Base-by-base conservation (phyloP, 2,888 invertebrate species). In the Osedax fenrisi region DNA sequence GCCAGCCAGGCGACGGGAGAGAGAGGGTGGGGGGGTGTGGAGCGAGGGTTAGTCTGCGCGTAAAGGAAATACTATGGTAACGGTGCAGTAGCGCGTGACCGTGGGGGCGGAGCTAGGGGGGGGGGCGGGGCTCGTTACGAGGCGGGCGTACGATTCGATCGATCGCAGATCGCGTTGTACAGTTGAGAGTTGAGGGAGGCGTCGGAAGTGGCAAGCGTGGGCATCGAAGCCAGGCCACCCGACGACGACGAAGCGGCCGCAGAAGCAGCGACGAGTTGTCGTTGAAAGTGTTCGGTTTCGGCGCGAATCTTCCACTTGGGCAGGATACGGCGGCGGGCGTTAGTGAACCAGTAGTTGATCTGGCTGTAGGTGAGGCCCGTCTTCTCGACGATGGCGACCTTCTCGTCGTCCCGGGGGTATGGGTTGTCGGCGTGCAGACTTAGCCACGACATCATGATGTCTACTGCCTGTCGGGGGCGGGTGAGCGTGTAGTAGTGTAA, bases 291-390 rank as follows among this genome's bases (percentile, higher is more conserved):
- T 41, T 41, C 41, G 41, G 41, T 17, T 41, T 41, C 41, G 41
- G 41, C 41, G 41, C 41, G 41, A 10, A 41, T 17, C 41, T 69
- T 25, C 72, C 72, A 72, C 72, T 73, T 73, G 5, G 73, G 73
- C 73, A 73, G 25, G 5, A 73, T 72, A 22, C 73, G 73, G 17
- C 73, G 73, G 3, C 73, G 73, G 3, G 73, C 73, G 25, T 73
- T 73, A 3, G 73, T 73, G 25, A 73, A 73, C 73, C 73, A 73
- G 73, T 73, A 73, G 25, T 73, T 73, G 73, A 73, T 73, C 25
- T 73, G 73, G 22, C 23, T 71, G n/a, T 22, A 59, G 3, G 73
- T 59, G 74, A 73, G 73, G 13, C 73, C 25, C 17, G 73, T 73
- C 25, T 74, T 5, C 17, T 26, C n/a, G 22, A 73, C 59, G 10